Conservation (phyloP, 2,797 vertebrate species). For the Coranthus polyacanthus region DNA sequence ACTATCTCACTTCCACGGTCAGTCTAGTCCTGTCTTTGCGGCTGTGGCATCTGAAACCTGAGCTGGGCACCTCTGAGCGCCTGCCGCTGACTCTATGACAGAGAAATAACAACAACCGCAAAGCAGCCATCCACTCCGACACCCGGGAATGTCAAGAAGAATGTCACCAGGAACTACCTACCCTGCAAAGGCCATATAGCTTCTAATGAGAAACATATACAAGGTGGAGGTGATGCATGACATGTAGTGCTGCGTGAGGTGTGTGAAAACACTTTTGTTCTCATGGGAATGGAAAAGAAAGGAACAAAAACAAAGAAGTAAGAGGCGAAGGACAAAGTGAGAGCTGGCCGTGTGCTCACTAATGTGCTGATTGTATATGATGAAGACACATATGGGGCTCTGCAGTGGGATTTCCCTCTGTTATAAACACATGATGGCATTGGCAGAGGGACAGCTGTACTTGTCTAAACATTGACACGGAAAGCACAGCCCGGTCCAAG, state of each 20-base stretch:
- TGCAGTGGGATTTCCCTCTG: constrained; percentile 76
- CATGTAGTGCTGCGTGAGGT: not conserved
- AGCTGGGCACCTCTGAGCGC: constrained; percentile 50
- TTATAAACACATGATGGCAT: constrained; percentile 79
- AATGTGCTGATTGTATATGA: constrained; percentile 10
- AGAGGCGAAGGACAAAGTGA: constrained; percentile 11
- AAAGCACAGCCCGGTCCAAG: constrained; percentile 57
- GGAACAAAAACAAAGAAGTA: constrained; percentile 19
- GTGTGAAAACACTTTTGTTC: constrained; percentile 11
- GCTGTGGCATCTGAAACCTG: constrained; percentile 65
- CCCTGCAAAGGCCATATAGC: constrained; percentile 44
- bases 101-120: constrained; percentile 65
- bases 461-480: constrained; percentile 76
- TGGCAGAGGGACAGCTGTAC: constrained; percentile 72
- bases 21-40: constrained; percentile 36
- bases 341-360: not conserved
- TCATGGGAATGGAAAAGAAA: constrained; percentile 8
- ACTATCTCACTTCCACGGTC: constrained; percentile 42
- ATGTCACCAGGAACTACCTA: constrained; percentile 48
- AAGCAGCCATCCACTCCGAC: constrained; percentile 36
- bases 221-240: not conserved
- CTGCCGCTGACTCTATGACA: constrained; percentile 34
- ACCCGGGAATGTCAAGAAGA: constrained; percentile 61
- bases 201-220: constrained; percentile 35
- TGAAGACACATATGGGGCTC: constrained; percentile 36